These are phyloP conservation scores for Alca torda DNA, from an alignment of 2,797 vertebrate genomes.

Conservation along the genomic window DNA sequence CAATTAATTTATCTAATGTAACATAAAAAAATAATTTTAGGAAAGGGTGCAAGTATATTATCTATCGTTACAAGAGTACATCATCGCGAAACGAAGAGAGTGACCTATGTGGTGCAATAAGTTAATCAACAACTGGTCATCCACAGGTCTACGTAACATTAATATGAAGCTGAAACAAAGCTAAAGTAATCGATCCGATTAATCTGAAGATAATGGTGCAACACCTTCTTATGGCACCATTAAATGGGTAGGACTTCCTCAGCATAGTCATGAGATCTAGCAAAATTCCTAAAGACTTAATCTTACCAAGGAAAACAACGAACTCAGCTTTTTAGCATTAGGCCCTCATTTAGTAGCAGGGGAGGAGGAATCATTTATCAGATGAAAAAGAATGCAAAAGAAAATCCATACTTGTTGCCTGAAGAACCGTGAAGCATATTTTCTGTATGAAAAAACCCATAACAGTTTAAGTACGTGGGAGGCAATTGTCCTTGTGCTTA, in stretches of 20 bases:
- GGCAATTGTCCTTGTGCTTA: constrained; percentile 73
- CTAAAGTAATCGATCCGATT: background rate
- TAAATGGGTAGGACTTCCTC: background rate
- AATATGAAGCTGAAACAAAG: background rate
- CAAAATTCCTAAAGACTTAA: background rate
- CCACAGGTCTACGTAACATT: background rate
- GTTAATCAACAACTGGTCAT: background rate
- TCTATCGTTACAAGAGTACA: background rate
- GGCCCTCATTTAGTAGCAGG: background rate
- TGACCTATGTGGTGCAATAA: background rate
- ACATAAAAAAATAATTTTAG: background rate
- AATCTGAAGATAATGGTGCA: background rate
- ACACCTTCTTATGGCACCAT: background rate
- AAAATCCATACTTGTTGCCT: constrained; percentile 59
- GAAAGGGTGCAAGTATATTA: background rate
- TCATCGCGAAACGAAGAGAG: background rate
- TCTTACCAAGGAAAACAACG: background rate
- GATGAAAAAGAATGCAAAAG: constrained; percentile 44
- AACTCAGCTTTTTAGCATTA: background rate
- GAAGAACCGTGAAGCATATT: constrained; percentile 61
- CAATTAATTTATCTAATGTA: background rate
- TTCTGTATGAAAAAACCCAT: constrained; percentile 52
- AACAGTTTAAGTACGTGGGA: constrained; percentile 63
- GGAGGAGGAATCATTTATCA: background rate
- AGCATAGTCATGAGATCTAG: background rate